Base-by-base conservation (phyloP, 2,888 invertebrate genomes). In the Tipula confusa region DNA sequence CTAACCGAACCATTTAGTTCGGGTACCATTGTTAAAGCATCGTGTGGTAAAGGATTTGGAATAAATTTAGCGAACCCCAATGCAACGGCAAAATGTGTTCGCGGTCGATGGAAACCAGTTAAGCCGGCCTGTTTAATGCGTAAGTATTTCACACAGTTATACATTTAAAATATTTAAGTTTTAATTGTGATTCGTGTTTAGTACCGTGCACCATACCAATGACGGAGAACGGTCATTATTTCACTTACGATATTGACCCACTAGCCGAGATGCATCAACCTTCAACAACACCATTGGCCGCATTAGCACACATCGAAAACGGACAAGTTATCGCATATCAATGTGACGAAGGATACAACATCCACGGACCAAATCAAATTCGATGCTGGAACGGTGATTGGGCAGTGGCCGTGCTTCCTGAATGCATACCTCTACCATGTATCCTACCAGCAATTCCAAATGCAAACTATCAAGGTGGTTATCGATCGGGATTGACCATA, bases 91-190 rank as follows among this genome's bases (percentile, higher is more conserved):
- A 93, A 94, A 87, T 97, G 97, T 88, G 93, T 94, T 2, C 91
- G 95, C 85, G 97, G 97, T 0, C 92, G 94, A 85, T 97, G 97
- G 97, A 95, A 94, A 86, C 96, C 96, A 0, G 92, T 93, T 85
- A 94, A 93, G 86, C 97, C 97, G 0, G 92, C 92, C 86, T 97
- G 97, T 88, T 91, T 93, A 87, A 94, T 96, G 87, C 91, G 96
- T 96, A 48, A 80, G 84, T 79, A n/a, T 28, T 43, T 11, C 3
- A 29, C 1, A 2, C 15, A 38, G 33, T 13, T 29, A 24, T 79
- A n/a, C n/a, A n/a, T n/a, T n/a, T n/a, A n/a, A n/a, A n/a, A n/a
- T n/a, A n/a, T n/a, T n/a, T n/a, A n/a, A n/a, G n/a, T n/a, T n/a
- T n/a, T n/a, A n/a, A n/a, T 1, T 31, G 7, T n/a, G 28, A 33